Conservation (phyloP, 2,888 invertebrate genomes). For the Quadriops clusia region DNA sequence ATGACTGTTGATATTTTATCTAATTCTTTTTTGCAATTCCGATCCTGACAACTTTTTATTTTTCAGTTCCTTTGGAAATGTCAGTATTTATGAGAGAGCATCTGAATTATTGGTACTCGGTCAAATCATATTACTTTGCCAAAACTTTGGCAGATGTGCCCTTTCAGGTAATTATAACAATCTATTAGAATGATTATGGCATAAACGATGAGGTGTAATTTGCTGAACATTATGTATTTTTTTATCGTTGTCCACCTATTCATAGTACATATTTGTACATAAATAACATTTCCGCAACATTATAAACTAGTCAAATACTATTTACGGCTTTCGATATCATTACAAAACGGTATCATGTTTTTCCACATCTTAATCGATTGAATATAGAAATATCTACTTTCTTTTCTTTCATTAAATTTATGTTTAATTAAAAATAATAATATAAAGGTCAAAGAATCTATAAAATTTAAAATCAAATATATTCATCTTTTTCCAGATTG, state of each 20-base stretch:
- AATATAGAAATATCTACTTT: no score
- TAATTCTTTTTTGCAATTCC: no score
- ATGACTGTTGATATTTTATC: no score
- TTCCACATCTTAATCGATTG: no score
- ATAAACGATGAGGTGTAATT: no score
- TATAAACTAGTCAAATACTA: conserved; percentile 3
- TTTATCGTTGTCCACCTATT: no score
- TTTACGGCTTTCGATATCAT: conserved; percentile 1
- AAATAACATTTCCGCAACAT: no score
- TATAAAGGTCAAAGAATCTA: no score
- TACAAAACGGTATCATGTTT: neutral
- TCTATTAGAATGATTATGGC: no score
- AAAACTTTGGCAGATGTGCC: conserved; percentile 94
- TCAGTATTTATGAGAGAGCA: conserved; percentile 89
- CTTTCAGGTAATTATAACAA: conserved; percentile 62
- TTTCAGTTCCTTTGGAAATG: conserved; percentile 90
- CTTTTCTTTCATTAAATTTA: neutral
- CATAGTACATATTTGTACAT: no score
- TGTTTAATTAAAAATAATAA: conserved; percentile 1
- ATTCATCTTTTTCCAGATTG: conserved; percentile 51
- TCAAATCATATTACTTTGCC: conserved; percentile 93
- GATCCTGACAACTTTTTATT: conserved; percentile 2
- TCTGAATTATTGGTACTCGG: conserved; percentile 93
- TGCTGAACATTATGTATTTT: no score
- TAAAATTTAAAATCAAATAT: conserved; percentile 6